Percentiles rank a stretch among this genome's conserved stretches.
Evolutionary conservation across 2,888 invertebrate species (phyloP).

Genomic region (Barypeithes pellucidus): DNA sequence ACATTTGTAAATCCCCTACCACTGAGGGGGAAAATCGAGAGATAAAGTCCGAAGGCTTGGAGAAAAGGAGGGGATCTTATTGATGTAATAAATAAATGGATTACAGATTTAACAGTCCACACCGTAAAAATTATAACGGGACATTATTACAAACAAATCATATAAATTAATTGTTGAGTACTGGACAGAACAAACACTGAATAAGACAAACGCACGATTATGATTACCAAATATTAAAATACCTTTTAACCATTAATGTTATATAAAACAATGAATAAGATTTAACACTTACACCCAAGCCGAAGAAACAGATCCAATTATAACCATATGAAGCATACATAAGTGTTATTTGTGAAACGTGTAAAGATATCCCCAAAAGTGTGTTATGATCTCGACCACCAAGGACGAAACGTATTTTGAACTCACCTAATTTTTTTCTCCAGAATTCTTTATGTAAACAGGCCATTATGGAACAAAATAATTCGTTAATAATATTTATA

Average conservation of each 20-base stretch:
- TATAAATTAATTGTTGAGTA: neutral
- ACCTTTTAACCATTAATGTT: neutral
- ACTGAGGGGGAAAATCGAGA: too few species aligned
- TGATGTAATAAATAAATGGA: too few species aligned
- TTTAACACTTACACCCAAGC: conserved; percentile 19
- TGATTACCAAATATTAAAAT: too few species aligned
- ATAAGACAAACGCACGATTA: neutral
- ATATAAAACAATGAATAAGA: neutral
- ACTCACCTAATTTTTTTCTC: conserved; percentile 89
- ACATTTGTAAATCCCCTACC: too few species aligned
- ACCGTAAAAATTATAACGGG: too few species aligned
- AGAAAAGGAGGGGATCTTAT: too few species aligned
- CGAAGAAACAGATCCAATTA: conserved; percentile 4
- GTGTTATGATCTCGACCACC: conserved; percentile 40
- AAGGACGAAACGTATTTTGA: conserved; percentile 15
- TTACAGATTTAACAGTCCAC: too few species aligned
- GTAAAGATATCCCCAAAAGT: conserved; percentile 22
- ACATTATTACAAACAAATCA: neutral
- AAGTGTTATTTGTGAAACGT: conserved; percentile 30
- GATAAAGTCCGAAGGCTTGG: too few species aligned
- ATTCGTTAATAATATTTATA: conserved; percentile 34
- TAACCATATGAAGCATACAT: conserved; percentile 26
- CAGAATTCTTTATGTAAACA: conserved; percentile 80
- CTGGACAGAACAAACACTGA: conserved; percentile 3
- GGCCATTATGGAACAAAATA: conserved; percentile 74